Base-by-base conservation (phyloP, 2,797 vertebrate species). In the Schizothorax lantsangensis region DNA sequence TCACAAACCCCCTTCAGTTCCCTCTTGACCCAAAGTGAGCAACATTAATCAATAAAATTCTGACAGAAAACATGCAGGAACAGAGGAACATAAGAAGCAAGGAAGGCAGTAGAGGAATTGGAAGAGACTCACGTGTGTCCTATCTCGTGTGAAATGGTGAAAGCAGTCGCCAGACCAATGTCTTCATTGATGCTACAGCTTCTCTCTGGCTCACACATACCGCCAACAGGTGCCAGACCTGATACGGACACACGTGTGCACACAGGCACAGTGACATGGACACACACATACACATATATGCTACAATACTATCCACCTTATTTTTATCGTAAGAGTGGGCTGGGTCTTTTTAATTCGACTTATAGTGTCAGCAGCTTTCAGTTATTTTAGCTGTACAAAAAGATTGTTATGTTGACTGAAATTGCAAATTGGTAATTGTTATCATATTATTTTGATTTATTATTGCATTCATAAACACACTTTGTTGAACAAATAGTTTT, bases 181-280 rank as follows among this genome's bases (percentile, higher is more conserved):
- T 99, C 98, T 91, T 99, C 98, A 0, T 99, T 99, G 93, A 99
- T 98, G 93, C 98, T 99, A 93, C 98, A 99, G 92, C 98, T 99
- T 79, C 98, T 93, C 91, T 99, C 98, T 0, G 97, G 96, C 87
- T 99, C 98, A 9, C 98, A 99, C 98, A 99, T 99, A 75, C 98
- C 98, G 0, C 98, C 98, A 2, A 99, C 98, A 0, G 98, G 98
- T 81, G 98, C 98, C 92, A 99, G 92, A 89, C 98, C 98, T 99
- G 91, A 26, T 1, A 26, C 59, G 90, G 81, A 91, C 86, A 91
- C 68, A 91, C 74, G 90, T 68, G 91, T 84, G 88, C 66, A 91
- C 66, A 89, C 74, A 87, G 47, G 81, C 85, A 88, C 75, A 89
- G 82, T 91, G 82, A 89, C 49, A 87, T 12, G 73, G 78, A 88